Conservation (phyloP, 2,113 vertebrate genomes). For the Diphyllodes magnificus region DNA sequence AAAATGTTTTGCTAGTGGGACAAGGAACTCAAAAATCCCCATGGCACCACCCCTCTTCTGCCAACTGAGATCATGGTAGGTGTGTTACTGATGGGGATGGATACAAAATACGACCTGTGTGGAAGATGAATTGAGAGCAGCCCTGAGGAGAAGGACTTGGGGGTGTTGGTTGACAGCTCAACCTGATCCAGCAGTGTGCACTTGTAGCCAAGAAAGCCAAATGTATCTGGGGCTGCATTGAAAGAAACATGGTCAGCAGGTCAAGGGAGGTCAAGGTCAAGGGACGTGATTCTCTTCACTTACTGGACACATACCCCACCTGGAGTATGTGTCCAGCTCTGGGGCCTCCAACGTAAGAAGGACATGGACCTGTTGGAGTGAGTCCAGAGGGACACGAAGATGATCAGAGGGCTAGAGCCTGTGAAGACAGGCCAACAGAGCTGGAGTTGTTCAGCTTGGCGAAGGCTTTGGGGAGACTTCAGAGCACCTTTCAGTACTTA, state of each 20-base stretch:
- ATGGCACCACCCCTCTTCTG: neutral
- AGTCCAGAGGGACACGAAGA: neutral
- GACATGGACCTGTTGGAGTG: accelerated
- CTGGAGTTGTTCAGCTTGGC: neutral
- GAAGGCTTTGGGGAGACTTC: neutral
- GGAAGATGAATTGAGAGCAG: neutral
- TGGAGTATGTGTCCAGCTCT: neutral
- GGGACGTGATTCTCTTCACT: neutral
- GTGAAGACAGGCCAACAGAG: neutral
- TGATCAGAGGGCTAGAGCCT: neutral
- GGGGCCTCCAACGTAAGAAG: accelerated
- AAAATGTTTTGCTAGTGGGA: neutral
- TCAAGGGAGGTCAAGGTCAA: neutral
- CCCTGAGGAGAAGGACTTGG: neutral
- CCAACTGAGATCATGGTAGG: neutral
- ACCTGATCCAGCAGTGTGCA: neutral
- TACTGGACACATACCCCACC: neutral
- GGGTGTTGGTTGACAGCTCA: neutral
- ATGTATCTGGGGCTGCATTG: neutral
- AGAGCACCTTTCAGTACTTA: neutral
- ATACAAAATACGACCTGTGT: neutral
- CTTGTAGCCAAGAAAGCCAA: neutral
- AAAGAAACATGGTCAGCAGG: accelerated
- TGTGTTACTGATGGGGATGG: neutral
- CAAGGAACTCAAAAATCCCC: neutral